These are phyloP conservation scores for Elachura formosa DNA, from an alignment of 2,113 vertebrate genomes.

Conservation along the genomic window DNA sequence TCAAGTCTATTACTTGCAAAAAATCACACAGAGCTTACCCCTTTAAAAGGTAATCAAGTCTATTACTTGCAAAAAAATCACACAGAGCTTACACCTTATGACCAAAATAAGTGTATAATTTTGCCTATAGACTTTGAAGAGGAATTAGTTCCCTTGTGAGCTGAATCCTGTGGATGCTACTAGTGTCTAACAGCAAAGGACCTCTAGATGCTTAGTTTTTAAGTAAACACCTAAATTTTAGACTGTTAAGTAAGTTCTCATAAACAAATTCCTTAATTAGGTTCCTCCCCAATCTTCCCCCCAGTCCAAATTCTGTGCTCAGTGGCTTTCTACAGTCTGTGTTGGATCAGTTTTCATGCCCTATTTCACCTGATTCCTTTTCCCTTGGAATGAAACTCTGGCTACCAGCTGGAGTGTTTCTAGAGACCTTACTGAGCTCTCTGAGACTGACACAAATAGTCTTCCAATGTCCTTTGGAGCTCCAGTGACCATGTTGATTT, in stretches of 20 bases:
- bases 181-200: background rate
- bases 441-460: background rate
- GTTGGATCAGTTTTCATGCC: background rate
- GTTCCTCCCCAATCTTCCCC: fast-evolving
- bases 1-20: background rate
- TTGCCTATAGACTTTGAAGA: background rate
- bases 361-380: background rate
- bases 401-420: background rate
- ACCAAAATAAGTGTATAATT: background rate
- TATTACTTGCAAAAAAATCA: background rate
- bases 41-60: background rate
- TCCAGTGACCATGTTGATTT: background rate
- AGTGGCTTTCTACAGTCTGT: background rate
- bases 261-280: background rate
- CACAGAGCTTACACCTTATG: background rate
- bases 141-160: background rate
- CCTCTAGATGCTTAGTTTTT: background rate
- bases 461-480: background rate
- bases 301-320: background rate
- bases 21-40: background rate
- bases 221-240: background rate
- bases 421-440: background rate
- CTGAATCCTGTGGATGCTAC: background rate
- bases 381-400: background rate
- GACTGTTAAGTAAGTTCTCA: background rate